Base-by-base conservation (phyloP, 2,888 invertebrate genomes). In the Chironomus tentans region DNA sequence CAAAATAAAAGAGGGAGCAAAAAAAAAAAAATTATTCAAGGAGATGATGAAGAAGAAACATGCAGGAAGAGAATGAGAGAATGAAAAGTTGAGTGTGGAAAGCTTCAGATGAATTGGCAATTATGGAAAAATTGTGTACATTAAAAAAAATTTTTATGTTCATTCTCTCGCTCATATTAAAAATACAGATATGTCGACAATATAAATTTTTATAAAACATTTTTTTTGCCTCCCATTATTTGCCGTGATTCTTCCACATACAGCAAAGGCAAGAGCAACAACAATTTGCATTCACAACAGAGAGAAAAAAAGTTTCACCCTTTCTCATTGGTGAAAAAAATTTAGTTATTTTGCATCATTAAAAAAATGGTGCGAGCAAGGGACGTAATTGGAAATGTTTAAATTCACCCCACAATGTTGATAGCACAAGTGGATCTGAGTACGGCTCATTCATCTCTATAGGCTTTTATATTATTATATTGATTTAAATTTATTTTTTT, bases 401-500 rank as follows among this genome's bases (percentile, higher is more conserved):
- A 65, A 65, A 13, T 10, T 22, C 24, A 24, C 10, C 65, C 24
- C 65, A 21, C 4, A 22, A 24, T 24, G 24, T 24, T 21, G 18
- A 18, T 15, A 15, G 18, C 56, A 56, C 1, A 38, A 38, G 38
- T 38, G 7, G 10, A 38, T 10, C 24, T 22, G 21, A 65, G 21
- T 65, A 22, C 65, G 65, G 22, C 65, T 24, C 65, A 24, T 24
- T 65, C 61, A 5, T 68, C 18, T 21, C 38, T 61, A 50, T 72
- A 62, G 72, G 72, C 38, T 72, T 72, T 28, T 22, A 72, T 74
- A 74, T 74, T 74, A 74, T 74, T 74, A 68, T 74, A 74, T 74
- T 74, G 74, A 74, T 74, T 74, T 68, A 68, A 74, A 74, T 74
- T 74, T 74, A 68, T 74, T 74, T 74, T 74, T 74, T 74, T 74